phyloP scores from a whole-genome alignment of 2,888 invertebrate genomes.

The Plebejus melissa region DNA sequence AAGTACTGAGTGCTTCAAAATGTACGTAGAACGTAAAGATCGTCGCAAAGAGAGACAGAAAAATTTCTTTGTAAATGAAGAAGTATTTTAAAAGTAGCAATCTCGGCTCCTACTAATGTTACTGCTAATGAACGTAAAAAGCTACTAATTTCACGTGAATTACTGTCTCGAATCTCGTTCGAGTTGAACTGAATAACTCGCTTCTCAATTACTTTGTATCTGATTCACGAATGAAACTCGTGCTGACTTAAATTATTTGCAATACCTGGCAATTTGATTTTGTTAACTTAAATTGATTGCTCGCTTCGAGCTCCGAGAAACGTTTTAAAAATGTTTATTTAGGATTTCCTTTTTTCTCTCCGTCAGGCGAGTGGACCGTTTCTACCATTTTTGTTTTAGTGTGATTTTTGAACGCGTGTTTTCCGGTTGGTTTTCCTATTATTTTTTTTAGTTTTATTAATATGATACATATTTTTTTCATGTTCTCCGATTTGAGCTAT shows the following conservation, averaged over 20 bases:
- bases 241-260: slow-evolving; percentile 29
- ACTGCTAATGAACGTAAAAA: slow-evolving; percentile 11
- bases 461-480: neutral
- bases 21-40: neutral
- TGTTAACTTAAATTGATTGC: slow-evolving; percentile 27
- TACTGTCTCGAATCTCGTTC: slow-evolving; percentile 14
- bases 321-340: slow-evolving; percentile 3
- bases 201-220: slow-evolving; percentile 29
- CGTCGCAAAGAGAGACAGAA: neutral
- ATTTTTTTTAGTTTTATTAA: neutral
- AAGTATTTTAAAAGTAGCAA: neutral
- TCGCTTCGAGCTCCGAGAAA: slow-evolving; percentile 20
- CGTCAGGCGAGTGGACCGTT: neutral
- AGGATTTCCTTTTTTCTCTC: neutral
- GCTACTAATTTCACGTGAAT: slow-evolving; percentile 26
- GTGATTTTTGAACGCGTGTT: neutral
- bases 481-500: neutral
- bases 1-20: neutral
- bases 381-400: neutral
- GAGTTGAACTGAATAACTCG: slow-evolving; percentile 26
- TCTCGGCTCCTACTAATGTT: neutral
- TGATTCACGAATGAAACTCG: slow-evolving; percentile 29
- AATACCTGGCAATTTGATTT: slow-evolving; percentile 27
- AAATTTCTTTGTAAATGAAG: neutral
- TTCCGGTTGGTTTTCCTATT: neutral